Evolutionary conservation across 2,888 invertebrate genomes (phyloP), one percentile per base, ranked within the genome.

Genomic region (Rotaria socialis): DNA sequence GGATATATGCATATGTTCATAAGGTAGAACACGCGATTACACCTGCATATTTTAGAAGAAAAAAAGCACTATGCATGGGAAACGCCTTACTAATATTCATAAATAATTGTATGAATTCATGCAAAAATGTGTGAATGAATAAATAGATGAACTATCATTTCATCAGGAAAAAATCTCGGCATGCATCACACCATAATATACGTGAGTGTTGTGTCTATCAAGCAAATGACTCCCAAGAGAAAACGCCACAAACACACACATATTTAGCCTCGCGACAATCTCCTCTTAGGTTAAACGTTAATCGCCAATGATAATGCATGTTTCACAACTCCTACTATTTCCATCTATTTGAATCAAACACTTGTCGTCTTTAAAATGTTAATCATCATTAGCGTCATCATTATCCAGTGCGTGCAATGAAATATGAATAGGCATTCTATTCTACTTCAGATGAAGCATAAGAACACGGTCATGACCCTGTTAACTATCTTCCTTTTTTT

Each of bases 81-180:
- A 67, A 67, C 35, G 67, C 67, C 19, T 67, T 67, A 19, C 35
- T 67, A 67, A 35, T 67, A 67, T 67, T 67, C 67, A 67, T 67
- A 16, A 67, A 67, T 67, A 67, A 67, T 67, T 67, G 67, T 67
- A 67, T 67, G 67, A 41, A 67, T 67, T 67, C 67, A 67, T 67
- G 67, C 67, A 67, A 67, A 35, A 67, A 67, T n/a, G 67, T 67
- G 67, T 67, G 67, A 67, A 67, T 67, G 67, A 11, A 27, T 67
- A 67, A 67, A 67, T 67, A 67, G 67, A 67, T 67, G 67, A 67
- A 67, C 67, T 67, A 41, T 67, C 67, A 67, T 67, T 67, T 27
- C 35, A 67, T 67, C 67, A 35, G 35, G 35, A 14, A 14, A 67
- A 35, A 67, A 67, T 67, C 67, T 67, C 67, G 35, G 67, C 67